Evolutionary conservation across 2,797 vertebrate genomes (phyloP).

Genomic region (Loriculus beryllinus): DNA sequence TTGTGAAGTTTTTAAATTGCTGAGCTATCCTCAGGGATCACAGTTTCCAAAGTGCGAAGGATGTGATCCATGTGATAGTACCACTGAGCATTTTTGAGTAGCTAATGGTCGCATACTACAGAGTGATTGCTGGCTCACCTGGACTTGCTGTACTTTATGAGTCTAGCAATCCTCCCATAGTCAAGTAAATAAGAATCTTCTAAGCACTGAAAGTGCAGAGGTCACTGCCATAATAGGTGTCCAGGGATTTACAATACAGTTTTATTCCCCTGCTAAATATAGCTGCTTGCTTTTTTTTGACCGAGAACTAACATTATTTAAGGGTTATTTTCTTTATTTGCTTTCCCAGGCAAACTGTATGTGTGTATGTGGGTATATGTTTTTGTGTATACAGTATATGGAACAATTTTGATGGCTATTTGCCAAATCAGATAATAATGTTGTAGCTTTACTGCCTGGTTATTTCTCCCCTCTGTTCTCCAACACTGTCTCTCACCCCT

Average conservation of each 20-base stretch:
- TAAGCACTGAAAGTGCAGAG: neutral
- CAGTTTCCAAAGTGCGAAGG: neutral
- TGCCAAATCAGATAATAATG: constrained; percentile 55
- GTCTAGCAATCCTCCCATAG: neutral
- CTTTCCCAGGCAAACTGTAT: neutral
- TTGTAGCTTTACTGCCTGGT: constrained; percentile 44
- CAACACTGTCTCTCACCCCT: neutral
- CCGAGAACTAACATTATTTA: neutral
- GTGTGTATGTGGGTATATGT: neutral
- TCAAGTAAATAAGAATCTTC: constrained; percentile 21
- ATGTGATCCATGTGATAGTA: neutral
- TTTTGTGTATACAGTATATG: constrained; percentile 11
- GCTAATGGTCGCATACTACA: neutral
- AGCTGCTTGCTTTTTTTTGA: constrained; percentile 20
- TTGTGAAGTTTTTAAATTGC: neutral
- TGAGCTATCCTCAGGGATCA: neutral
- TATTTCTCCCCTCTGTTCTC: constrained; percentile 41
- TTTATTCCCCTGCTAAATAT: constrained; percentile 46
- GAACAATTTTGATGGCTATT: constrained; percentile 41
- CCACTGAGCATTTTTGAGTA: neutral
- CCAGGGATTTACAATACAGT: neutral
- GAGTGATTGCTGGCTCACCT: neutral
- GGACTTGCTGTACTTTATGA: neutral
- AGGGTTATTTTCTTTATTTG: neutral
- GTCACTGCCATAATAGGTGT: constrained; percentile 10